Evolutionary conservation across 2,888 invertebrate species (phyloP).

Genomic region (Crioceris asparagi): DNA sequence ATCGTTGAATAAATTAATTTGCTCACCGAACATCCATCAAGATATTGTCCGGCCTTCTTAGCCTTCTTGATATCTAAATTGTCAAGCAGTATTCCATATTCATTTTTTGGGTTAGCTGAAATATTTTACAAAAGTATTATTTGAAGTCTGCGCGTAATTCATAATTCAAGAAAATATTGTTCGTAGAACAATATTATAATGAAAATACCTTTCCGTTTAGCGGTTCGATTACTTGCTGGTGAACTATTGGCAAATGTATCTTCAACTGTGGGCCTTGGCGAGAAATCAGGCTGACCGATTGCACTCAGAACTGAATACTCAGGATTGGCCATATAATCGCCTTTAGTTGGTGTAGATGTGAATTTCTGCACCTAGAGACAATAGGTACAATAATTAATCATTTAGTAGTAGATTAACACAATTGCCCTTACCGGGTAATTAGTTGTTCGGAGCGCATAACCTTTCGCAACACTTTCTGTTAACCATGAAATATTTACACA

Average conservation of each 20-base stretch:
- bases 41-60: constrained; percentile 65
- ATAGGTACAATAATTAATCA: no score
- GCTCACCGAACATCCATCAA: constrained; percentile 72
- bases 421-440: no score
- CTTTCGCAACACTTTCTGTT: constrained; percentile 59
- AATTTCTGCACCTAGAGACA: constrained; percentile 26
- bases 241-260: constrained; percentile 9
- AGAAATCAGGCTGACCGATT: constrained; percentile 24
- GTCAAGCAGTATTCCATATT: constrained; percentile 26
- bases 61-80: constrained; percentile 53
- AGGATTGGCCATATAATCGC: constrained; percentile 32
- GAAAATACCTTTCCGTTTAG: constrained; percentile 14
- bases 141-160: constrained; percentile 3
- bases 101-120: constrained; percentile 12
- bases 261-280: constrained; percentile 14
- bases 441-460: constrained; percentile 54
- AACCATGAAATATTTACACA: constrained; percentile 74
- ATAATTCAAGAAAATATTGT: neutral
- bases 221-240: neutral
- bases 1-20: no score
- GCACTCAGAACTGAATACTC: constrained; percentile 43
- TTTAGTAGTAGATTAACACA: constrained; percentile 29
- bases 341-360: constrained; percentile 63
- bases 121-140: constrained; percentile 7
- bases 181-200: neutral